Evolutionary conservation across 1,140 invertebrate species (phyloP).

Genomic region (Hesperophylax magnus): DNA sequence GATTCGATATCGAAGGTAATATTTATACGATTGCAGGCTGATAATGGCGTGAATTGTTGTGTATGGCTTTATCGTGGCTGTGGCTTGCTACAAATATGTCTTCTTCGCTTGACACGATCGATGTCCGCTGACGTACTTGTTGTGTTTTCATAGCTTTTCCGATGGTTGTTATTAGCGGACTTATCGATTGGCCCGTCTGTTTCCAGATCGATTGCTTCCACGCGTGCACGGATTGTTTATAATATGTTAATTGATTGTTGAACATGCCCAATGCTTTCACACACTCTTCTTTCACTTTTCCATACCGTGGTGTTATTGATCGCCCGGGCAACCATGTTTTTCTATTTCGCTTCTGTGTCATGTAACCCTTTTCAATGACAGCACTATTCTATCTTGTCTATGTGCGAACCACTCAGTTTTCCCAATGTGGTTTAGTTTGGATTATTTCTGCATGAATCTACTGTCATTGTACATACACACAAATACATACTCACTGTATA

Average conservation of each 20-base stretch:
- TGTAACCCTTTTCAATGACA: conserved; percentile 8
- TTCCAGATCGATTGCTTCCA: conserved; percentile 23
- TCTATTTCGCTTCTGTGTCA: not conserved
- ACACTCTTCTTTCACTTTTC: not conserved
- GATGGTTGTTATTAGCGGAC: not conserved
- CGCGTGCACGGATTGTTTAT: conserved; percentile 30
- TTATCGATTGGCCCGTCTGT: not conserved
- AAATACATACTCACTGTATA: not conserved
- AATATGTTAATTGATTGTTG: not conserved
- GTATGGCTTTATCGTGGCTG: conserved; percentile 30
- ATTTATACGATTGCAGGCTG: not conserved
- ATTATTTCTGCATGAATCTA: not conserved
- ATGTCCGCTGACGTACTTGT: conserved; percentile 7
- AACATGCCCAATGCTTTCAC: not conserved
- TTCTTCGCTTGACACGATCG: conserved; percentile 24
- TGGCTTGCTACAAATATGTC: not conserved
- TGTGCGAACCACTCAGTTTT: not conserved
- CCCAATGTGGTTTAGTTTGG: not conserved
- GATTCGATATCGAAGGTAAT: conserved; percentile 36
- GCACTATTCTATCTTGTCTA: not conserved
- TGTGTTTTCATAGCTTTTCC: not conserved
- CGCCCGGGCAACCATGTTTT: not conserved
- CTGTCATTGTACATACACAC: not conserved
- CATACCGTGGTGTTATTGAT: not conserved
- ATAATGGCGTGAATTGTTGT: conserved; percentile 30